Evolutionary conservation across 2,797 vertebrate genomes (phyloP).

Genomic region (Astyanax mexicanus): DNA sequence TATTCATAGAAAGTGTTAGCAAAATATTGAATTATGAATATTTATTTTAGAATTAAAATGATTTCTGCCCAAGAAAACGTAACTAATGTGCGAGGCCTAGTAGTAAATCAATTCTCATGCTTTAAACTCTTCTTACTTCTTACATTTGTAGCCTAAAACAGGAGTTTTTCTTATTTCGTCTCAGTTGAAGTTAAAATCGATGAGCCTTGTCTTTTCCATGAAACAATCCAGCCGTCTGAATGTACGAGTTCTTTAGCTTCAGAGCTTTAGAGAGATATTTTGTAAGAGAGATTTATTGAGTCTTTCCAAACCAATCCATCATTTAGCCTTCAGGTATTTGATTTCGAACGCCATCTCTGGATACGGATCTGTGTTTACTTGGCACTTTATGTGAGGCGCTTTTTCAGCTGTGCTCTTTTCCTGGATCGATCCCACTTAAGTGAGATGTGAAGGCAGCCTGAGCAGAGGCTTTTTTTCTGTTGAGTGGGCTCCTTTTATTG

Average conservation of each 20-base stretch:
- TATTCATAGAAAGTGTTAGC: too few relatives aligned
- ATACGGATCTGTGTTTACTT: background rate
- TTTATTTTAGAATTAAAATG: too few relatives aligned
- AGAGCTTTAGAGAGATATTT: background rate
- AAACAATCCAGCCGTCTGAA: background rate
- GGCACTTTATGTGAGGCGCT: background rate
- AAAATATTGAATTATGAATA: too few relatives aligned
- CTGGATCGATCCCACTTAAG: constrained; percentile 22
- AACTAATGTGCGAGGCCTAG: too few relatives aligned
- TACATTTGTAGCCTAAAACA: too few relatives aligned
- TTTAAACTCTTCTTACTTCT: too few relatives aligned
- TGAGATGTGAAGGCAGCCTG: constrained; percentile 22
- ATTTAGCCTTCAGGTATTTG: background rate
- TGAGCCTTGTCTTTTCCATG: background rate
- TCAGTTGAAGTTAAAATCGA: background rate
- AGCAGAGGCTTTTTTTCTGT: constrained; percentile 10
- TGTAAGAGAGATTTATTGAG: background rate
- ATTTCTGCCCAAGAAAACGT: too few relatives aligned
- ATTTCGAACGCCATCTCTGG: background rate
- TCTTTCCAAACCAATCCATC: background rate
- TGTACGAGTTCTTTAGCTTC: background rate
- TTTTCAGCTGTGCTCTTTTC: background rate
- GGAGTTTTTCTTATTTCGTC: too few relatives aligned
- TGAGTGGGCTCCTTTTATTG: constrained; percentile 20
- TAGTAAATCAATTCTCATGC: too few relatives aligned